Conservation (phyloP, 53 echinoderm and acorn worm species). For the Zoroaster sp. region DNA sequence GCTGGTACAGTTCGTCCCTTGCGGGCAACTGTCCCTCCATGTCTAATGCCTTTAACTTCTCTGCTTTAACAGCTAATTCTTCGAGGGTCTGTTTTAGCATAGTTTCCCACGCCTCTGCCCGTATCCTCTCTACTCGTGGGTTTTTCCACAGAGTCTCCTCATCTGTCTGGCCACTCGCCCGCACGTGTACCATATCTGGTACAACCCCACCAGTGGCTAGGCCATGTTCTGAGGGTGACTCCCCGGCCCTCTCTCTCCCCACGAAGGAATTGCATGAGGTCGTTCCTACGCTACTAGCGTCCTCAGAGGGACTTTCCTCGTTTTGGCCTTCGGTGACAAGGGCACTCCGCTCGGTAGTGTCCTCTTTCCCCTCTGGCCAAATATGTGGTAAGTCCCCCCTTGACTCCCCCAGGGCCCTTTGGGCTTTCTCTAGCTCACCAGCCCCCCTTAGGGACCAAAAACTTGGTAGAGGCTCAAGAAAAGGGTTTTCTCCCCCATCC, state of each 20-base stretch:
- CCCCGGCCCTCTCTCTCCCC: neutral
- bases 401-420: neutral
- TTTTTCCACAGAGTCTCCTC: neutral
- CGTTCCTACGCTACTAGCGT: neutral
- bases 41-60: neutral
- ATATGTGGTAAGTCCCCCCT: neutral
- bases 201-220: neutral
- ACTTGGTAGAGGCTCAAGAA: too few species aligned
- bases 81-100: neutral
- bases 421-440: neutral
- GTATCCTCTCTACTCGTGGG: neutral
- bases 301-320: neutral
- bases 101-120: neutral
- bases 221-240: neutral
- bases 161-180: neutral
- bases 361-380: neutral
- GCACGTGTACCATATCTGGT: neutral
- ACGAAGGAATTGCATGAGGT: neutral
- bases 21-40: neutral
- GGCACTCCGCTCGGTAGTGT: neutral
- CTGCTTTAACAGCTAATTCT: neutral
- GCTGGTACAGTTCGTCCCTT: too few species aligned
- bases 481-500: too few species aligned
- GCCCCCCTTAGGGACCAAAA: neutral
- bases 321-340: neutral